Percentiles rank a stretch among this genome's conserved stretches.
Conservation (phyloP, 2,113 vertebrate species). For the Oryzias curvinotus region DNA sequence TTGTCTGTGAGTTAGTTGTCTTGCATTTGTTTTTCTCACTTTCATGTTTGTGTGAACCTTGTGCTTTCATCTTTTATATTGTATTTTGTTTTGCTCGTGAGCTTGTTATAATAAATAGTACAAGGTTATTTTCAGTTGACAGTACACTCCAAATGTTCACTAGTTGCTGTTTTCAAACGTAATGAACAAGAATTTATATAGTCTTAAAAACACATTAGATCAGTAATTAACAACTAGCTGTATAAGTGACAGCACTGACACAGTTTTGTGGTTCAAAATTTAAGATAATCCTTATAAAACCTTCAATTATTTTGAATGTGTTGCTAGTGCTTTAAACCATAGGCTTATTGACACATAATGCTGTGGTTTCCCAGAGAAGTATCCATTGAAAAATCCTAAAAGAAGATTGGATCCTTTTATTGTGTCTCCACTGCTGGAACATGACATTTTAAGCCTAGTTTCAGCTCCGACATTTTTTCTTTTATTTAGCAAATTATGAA, state of each 20-base stretch:
- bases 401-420: slow-evolving; percentile 37
- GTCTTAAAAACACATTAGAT: no score
- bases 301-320: no score
- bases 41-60: slow-evolving; percentile 13
- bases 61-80: neutral
- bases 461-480: slow-evolving; percentile 52
- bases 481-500: slow-evolving; percentile 59
- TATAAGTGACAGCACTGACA: no score
- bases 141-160: neutral
- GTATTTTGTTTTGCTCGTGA: neutral
- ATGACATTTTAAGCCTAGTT: slow-evolving; percentile 59
- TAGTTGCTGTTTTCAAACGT: no score
- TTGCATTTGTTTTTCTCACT: slow-evolving; percentile 21
- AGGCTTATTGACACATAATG: slow-evolving; percentile 8
- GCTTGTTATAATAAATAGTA: slow-evolving; percentile 4
- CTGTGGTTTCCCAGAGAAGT: slow-evolving; percentile 8
- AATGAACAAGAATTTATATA: no score
- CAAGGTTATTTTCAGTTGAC: neutral
- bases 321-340: slow-evolving; percentile 3
- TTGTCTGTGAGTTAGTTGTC: slow-evolving; percentile 18
- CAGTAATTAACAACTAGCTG: no score
- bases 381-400: slow-evolving; percentile 7
- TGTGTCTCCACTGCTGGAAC: slow-evolving; percentile 44
- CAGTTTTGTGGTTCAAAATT: no score
- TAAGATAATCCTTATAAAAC: no score